A percentile compares a stretch with the other conserved stretches of the same genome.
Conservation (phyloP, 2,113 vertebrate species). For the Emydocephalus ijimae region DNA sequence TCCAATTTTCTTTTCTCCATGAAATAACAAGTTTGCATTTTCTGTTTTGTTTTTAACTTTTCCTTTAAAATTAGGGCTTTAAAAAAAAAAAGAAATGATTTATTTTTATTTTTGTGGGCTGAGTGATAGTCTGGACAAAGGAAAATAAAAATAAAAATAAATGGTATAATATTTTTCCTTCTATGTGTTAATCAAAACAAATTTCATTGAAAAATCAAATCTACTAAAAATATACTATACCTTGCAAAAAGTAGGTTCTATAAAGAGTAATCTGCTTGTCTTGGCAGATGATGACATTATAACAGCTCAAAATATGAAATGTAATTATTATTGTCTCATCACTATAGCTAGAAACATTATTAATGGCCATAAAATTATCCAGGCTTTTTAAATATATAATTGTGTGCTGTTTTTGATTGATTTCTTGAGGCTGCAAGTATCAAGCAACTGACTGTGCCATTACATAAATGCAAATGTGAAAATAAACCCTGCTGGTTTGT, state of each 20-base stretch:
- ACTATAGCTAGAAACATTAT: slow-evolving; percentile 8
- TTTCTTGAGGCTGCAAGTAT: slow-evolving; percentile 14
- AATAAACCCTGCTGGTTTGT: not conserved
- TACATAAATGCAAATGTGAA: not conserved
- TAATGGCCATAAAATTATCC: not conserved
- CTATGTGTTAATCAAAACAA: not conserved
- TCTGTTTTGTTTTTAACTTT: not conserved
- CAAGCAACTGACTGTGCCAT: not conserved
- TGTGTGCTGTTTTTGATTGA: slow-evolving; percentile 8
- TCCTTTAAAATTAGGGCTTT: not conserved
- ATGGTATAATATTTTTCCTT: not conserved
- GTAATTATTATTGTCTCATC: not conserved
- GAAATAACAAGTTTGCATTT: not conserved
- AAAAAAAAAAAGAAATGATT: rapidly evolving
- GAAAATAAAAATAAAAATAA: not conserved
- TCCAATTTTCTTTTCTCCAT: not conserved
- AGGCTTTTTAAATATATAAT: slow-evolving; percentile 15
- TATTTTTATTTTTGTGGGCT: not conserved
- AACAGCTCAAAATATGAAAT: slow-evolving; percentile 17
- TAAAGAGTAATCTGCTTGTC: not conserved
- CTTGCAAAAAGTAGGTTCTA: slow-evolving; percentile 1
- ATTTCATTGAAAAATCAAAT: not conserved
- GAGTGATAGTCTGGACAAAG: slow-evolving; percentile 12
- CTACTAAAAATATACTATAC: not conserved
- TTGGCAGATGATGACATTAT: not conserved